These are phyloP conservation scores for Achroia grisella DNA, from an alignment of 1,140 invertebrate genomes.

Conservation along the genomic window DNA sequence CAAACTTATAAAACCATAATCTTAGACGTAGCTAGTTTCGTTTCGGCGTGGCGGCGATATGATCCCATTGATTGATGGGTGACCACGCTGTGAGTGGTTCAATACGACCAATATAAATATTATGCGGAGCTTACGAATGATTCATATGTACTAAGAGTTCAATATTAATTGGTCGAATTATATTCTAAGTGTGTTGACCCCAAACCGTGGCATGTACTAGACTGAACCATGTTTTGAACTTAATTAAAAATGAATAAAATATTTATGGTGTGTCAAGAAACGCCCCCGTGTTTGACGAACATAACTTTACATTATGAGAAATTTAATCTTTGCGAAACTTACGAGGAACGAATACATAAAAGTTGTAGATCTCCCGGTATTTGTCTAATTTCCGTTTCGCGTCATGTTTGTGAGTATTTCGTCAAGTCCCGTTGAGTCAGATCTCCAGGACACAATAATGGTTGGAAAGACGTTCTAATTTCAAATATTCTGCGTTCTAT, in stretches of 20 bases:
- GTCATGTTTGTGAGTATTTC: conserved; percentile 18
- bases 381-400: conserved; percentile 37
- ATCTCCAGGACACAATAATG: conserved; percentile 13
- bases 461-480: conserved; percentile 8
- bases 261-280: conserved; percentile 49
- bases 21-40: conserved; percentile 46
- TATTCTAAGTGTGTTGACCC: conserved; percentile 61
- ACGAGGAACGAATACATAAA: conserved; percentile 16
- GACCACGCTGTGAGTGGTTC: conserved; percentile 45
- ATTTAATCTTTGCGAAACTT: conserved; percentile 16
- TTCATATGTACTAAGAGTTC: conserved; percentile 15
- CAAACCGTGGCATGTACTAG: conserved; percentile 31
- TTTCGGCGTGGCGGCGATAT: conserved; percentile 59
- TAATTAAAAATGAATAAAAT: conserved; percentile 67
- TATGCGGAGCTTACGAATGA: conserved; percentile 1
- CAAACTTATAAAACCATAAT: conserved; percentile 67
- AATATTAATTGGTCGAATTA: conserved; percentile 27
- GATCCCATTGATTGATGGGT: conserved; percentile 72
- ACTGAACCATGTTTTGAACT: conserved; percentile 53
- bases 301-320: conserved; percentile 40
- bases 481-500: conserved; percentile 38
- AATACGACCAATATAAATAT: conserved; percentile 5
- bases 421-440: conserved; percentile 18
- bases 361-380: conserved; percentile 20
- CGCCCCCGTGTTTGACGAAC: conserved; percentile 40